phyloP scores from a whole-genome alignment of 2,113 vertebrate genomes.

The Chroicocephalus ridibundus region DNA sequence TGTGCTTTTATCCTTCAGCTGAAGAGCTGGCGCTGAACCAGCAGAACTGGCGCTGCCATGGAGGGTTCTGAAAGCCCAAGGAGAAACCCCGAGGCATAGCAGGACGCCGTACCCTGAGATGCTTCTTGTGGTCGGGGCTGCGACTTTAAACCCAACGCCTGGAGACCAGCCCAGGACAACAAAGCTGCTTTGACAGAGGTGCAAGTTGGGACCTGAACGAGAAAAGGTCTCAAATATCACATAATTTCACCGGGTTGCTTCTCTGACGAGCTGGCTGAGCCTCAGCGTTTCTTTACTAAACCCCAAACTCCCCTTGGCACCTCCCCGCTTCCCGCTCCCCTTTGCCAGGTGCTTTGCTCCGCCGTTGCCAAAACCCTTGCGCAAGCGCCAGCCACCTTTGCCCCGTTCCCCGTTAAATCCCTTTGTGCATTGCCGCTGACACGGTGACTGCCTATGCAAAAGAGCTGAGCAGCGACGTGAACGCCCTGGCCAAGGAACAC shows the following conservation, averaged over 20 bases:
- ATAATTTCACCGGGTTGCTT: not conserved
- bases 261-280: not conserved
- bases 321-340: rapidly evolving
- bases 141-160: not conserved
- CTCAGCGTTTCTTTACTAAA: not conserved
- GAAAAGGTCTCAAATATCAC: not conserved
- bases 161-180: not conserved
- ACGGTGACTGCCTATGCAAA: not conserved
- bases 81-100: not conserved
- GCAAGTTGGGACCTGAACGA: not conserved
- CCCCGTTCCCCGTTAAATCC: not conserved
- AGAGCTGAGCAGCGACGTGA: not conserved
- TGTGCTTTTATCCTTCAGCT: too few relatives aligned
- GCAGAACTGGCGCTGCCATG: not conserved
- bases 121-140: not conserved
- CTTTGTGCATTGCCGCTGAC: not conserved
- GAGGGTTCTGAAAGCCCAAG: not conserved
- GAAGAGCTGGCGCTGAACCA: too few relatives aligned
- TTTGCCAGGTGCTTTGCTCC: not conserved
- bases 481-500: not conserved
- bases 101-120: rapidly evolving
- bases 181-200: not conserved
- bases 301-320: not conserved
- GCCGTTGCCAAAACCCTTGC: not conserved
- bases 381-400: not conserved